Percentiles rank a stretch among this genome's conserved stretches.
These are phyloP conservation scores for Tenrec ecaudatus DNA, from an alignment of 2,113 vertebrate genomes.

Conservation along the genomic window DNA sequence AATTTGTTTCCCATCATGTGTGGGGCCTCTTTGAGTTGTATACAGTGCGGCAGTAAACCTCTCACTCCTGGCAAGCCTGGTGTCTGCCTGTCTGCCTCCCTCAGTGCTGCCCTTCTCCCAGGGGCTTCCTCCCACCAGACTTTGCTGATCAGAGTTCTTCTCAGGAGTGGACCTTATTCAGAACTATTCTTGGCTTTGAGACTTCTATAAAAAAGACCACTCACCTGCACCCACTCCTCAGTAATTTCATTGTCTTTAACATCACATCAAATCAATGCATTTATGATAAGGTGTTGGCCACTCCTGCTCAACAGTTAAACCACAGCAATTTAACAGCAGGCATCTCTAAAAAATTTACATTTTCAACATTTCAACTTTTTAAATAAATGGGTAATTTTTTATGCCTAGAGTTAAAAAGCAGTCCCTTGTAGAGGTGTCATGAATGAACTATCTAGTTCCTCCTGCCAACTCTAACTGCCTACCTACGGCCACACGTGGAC, in stretches of 20 bases:
- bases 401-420: not conserved
- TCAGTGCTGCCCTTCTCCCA: not conserved
- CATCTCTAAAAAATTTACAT: not conserved
- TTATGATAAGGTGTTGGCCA: not conserved
- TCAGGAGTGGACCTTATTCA: not conserved
- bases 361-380: not conserved
- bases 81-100: not conserved
- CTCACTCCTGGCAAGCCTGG: not conserved
- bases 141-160: not conserved
- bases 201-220: not conserved
- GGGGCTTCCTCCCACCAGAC: not conserved
- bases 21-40: not conserved
- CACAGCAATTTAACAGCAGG: not conserved
- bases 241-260: not conserved
- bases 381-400: not conserved
- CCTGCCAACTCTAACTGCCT: not conserved
- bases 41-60: not conserved
- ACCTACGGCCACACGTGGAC: not conserved
- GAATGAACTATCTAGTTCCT: not conserved
- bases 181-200: slow-evolving; percentile 15
- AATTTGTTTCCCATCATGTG: not conserved
- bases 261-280: not conserved
- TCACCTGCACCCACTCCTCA: not conserved
- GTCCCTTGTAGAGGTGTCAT: not conserved
- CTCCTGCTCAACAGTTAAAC: not conserved